A percentile compares a stretch with the other conserved stretches of the same genome.
phyloP scores from a whole-genome alignment of 2,113 vertebrate genomes.

The Aphyosemion australe region DNA sequence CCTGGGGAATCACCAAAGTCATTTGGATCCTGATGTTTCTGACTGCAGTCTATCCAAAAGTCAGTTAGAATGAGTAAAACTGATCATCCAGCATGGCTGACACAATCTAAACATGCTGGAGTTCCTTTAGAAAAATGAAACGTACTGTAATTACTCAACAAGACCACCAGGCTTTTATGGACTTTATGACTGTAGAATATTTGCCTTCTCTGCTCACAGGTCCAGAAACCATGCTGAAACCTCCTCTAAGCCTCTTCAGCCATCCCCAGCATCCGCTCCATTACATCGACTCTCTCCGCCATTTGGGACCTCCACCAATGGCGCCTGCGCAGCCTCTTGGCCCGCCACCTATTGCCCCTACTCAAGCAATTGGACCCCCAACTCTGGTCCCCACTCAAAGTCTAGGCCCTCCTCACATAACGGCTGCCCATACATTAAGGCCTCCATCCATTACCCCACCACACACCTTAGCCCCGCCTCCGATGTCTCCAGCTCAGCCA shows the following conservation, averaged over 20 bases:
- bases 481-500: conserved; percentile 51
- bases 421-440: conserved; percentile 61
- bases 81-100: no score
- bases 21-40: background rate
- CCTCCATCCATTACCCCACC: conserved; percentile 53
- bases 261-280: conserved; percentile 78
- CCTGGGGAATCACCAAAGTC: background rate
- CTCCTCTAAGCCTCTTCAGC: conserved; percentile 80
- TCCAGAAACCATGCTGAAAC: conserved; percentile 77
- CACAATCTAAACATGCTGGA: background rate
- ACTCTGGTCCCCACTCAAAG: conserved; percentile 50
- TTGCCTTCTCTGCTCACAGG: conserved; percentile 47
- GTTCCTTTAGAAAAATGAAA: background rate
- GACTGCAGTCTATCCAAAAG: no score
- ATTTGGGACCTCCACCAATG: conserved; percentile 69
- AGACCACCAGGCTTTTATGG: background rate
- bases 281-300: conserved; percentile 84
- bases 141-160: no score
- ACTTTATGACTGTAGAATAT: background rate
- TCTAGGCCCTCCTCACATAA: conserved; percentile 53
- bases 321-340: conserved; percentile 58
- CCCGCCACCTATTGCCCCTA: conserved; percentile 58
- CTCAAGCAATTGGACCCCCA: conserved; percentile 65
- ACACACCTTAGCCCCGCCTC: conserved; percentile 72
- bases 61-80: no score